These are phyloP conservation scores for Bagarius yarrelli DNA, from an alignment of 2,113 vertebrate genomes.

Conservation along the genomic window DNA sequence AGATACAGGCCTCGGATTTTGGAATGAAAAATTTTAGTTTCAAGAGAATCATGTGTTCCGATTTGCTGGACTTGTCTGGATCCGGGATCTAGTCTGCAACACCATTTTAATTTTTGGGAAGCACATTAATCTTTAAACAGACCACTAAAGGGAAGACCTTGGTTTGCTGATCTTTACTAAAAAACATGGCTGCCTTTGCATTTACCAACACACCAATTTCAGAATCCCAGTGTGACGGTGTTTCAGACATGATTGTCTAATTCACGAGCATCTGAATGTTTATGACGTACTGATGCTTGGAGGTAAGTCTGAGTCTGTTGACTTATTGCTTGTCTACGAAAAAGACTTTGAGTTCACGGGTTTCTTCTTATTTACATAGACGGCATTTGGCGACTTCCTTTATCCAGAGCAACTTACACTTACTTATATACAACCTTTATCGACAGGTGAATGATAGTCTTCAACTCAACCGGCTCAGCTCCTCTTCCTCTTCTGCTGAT, in stretches of 20 bases:
- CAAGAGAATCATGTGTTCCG: not conserved
- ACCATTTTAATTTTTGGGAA: not conserved
- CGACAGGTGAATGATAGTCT: conserved; percentile 31
- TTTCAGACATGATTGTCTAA: conserved; percentile 3
- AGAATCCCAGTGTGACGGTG: not conserved
- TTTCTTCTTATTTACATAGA: conserved; percentile 17
- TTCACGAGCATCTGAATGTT: not conserved
- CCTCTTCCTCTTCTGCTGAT: not conserved
- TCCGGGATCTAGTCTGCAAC: not conserved
- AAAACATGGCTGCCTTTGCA: not conserved
- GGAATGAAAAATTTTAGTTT: too few species aligned
- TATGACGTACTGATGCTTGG: not conserved
- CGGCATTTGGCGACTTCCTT: too few species aligned
- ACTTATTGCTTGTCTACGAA: conserved; percentile 15
- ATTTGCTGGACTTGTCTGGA: not conserved
- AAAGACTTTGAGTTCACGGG: conserved; percentile 13
- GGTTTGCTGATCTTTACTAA: not conserved
- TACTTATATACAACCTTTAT: conserved; percentile 18
- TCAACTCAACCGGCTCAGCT: not conserved
- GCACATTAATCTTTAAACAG: not conserved
- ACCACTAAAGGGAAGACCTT: not conserved
- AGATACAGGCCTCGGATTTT: too few species aligned
- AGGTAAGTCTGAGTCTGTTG: conserved; percentile 20
- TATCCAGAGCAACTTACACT: too few species aligned
- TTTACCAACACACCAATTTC: not conserved